Evolutionary conservation across 2,888 invertebrate species (phyloP), one percentile per base, ranked within the genome.

Genomic region (Druceiella hillmani): DNA sequence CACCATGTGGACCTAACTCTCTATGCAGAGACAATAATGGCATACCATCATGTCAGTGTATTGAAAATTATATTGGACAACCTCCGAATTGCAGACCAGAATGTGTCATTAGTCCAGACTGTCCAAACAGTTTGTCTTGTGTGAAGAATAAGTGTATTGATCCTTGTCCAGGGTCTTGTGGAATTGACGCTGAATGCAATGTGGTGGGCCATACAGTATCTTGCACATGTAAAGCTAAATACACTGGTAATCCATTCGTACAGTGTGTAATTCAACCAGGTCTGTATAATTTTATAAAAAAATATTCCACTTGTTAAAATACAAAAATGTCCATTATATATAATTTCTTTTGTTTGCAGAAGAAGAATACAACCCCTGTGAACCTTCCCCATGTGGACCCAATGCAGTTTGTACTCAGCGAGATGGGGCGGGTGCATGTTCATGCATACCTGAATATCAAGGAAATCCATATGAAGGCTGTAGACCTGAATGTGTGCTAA

Each of bases 381-480:
- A 87, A 55, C 88, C 90, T 35, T 87, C 87, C 17, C 90, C 90
- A 2, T 92, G 92, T 57, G 92, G 91, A 22, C 65, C 84, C 2
- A 92, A 91, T 58, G 88, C 91, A 2, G 66, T 86, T 55, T 84
- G 88, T 61, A 79, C 74, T 52, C 78, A 83, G 58, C 75, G 81
- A 44, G 84, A 87, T 51, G 85, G 83, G 22, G 86, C 83, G 16
- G 88, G 87, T 13, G 79, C 87, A 35, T 90, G 89, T 56, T 78
- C 79, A 25, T 91, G 89, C 53, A 77, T 87, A 44, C 77, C 81
- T 52, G 86, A 86, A 50, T 87, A 87, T 56, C 79, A 80, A 55
- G 90, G 90, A 37, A 88, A 89, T 64, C 89, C 90, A 3, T 88
- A 88, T 52, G 85, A 87, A 60, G 84, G 84, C 27, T 89, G 91